Conservation (phyloP, 1,140 invertebrate species). For the Metaphire vulgaris region DNA sequence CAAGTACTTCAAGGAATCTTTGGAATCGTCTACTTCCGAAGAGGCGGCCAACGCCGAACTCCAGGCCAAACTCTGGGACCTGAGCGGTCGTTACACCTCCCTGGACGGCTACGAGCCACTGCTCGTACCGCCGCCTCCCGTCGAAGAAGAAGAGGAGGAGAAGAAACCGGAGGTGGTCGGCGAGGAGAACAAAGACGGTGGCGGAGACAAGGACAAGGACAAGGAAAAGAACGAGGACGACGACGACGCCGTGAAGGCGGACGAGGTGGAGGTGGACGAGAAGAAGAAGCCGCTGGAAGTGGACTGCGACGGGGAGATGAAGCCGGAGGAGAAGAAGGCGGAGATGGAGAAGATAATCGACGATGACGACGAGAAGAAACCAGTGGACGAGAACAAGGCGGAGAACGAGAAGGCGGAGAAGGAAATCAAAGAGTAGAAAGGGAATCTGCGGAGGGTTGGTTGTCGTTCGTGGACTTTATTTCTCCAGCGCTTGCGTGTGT, state of each 20-base stretch:
- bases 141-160: background rate
- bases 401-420: no score
- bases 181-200: no score
- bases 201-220: background rate
- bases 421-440: no score
- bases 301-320: background rate
- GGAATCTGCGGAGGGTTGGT: no score
- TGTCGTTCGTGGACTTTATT: no score
- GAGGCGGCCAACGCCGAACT: slow-evolving; percentile 63
- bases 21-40: slow-evolving; percentile 56
- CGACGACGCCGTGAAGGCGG: background rate
- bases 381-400: no score
- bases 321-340: background rate
- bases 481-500: no score
- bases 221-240: background rate
- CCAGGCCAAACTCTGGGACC: slow-evolving; percentile 73
- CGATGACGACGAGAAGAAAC: no score
- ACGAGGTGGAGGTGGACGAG: background rate
- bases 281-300: no score
- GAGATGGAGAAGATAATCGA: background rate
- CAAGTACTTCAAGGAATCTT: slow-evolving; percentile 75
- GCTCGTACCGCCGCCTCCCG: slow-evolving; percentile 33
- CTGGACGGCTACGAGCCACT: slow-evolving; percentile 38
- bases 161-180: no score
- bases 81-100: slow-evolving; percentile 54